Evolutionary conservation across 2,113 vertebrate species (phyloP).

Genomic region (Lophius piscatorius): DNA sequence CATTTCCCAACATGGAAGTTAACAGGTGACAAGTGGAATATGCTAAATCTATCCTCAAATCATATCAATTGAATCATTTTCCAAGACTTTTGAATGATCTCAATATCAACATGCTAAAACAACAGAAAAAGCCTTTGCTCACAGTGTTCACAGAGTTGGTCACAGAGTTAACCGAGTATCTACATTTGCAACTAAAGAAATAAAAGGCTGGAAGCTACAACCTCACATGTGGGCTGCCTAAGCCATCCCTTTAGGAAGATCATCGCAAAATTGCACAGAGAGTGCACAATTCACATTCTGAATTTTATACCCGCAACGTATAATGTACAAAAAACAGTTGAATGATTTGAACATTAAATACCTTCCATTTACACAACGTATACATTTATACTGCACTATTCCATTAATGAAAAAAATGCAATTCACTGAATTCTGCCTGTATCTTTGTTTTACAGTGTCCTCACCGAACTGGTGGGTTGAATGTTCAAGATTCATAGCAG

Average conservation of each 20-base stretch:
- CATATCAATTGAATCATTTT: background rate
- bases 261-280: constrained; percentile 21
- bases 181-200: background rate
- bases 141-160: constrained; percentile 7
- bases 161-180: constrained; percentile 20
- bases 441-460: no score
- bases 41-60: constrained; percentile 24
- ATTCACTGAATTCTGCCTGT: background rate
- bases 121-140: constrained; percentile 32
- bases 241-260: background rate
- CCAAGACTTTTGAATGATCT: background rate
- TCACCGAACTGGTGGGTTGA: no score
- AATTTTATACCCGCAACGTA: no score
- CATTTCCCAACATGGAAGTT: background rate
- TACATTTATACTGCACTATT: no score
- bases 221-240: background rate
- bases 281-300: no score
- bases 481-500: background rate
- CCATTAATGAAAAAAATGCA: constrained; percentile 39
- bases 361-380: no score
- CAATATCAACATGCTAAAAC: constrained; percentile 2
- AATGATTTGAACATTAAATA: no score
- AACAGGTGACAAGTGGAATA: constrained; percentile 16
- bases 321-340: no score
- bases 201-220: constrained; percentile 1